These are phyloP conservation scores for Crambe crambe DNA, from an alignment of 37 sponge, comb jelly and placozoan species.

Conservation along the genomic window DNA sequence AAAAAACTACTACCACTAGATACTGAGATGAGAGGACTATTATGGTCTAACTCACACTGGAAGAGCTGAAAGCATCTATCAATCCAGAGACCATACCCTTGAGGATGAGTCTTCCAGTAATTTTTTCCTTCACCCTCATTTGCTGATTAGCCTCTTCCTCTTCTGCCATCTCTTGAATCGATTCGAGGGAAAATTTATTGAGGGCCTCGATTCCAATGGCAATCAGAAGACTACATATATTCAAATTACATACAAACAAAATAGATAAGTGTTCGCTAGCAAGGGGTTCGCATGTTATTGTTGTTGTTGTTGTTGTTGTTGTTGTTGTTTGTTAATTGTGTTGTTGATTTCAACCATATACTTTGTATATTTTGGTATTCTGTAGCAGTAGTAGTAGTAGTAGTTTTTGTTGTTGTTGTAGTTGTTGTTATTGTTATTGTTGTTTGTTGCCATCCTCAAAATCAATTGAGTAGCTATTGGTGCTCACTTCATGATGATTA, in stretches of 20 bases:
- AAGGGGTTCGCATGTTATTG: no score
- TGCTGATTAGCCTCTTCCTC: background rate
- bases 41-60: background rate
- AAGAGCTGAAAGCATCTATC: background rate
- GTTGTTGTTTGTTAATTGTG: background rate
- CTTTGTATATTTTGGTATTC: no score
- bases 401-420: no score
- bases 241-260: background rate
- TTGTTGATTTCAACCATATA: no score
- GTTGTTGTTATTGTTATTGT: no score
- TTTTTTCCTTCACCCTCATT: background rate
- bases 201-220: conserved; percentile 74
- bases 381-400: no score
- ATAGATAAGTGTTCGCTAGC: background rate
- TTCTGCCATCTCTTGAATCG: background rate
- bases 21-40: no score
- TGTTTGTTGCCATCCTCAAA: no score
- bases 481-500: conserved; percentile 70
- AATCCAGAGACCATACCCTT: background rate
- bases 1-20: no score
- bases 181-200: conserved; percentile 47
- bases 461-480: no score
- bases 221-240: conserved; percentile 44
- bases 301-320: no score
- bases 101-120: background rate